These are phyloP conservation scores for Leptopterna dolabrata DNA, from an alignment of 2,888 invertebrate genomes.

Conservation along the genomic window DNA sequence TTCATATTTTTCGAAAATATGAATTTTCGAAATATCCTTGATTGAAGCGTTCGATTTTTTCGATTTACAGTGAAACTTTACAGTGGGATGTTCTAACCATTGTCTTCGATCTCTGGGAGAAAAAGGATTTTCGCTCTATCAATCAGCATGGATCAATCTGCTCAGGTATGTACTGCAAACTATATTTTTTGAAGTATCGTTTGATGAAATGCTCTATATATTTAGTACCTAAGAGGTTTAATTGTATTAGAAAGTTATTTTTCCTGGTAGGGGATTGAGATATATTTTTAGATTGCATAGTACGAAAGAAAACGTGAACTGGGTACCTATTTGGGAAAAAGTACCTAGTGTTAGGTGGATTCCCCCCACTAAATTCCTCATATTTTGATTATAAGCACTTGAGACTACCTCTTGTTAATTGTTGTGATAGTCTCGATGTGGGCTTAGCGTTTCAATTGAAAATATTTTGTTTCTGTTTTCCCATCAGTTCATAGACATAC, in stretches of 20 bases:
- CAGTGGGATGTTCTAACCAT: constrained; percentile 24
- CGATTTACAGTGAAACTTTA: constrained; percentile 25
- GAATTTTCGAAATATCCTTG: background rate
- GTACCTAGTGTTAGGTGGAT: too few relatives aligned
- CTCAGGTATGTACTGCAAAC: constrained; percentile 36
- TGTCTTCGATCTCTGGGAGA: background rate
- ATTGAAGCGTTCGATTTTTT: background rate
- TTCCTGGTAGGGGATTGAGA: background rate
- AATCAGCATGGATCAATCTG: constrained; percentile 9
- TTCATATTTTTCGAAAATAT: background rate
- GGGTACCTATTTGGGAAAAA: too few relatives aligned
- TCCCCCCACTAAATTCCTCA: too few relatives aligned
- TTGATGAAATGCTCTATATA: background rate
- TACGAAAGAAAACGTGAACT: too few relatives aligned
- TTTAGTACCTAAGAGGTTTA: background rate
- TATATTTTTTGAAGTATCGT: background rate
- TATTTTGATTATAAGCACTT: too few relatives aligned
- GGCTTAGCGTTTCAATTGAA: too few relatives aligned
- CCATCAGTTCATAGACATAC: too few relatives aligned
- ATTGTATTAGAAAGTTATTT: background rate
- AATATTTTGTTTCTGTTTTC: too few relatives aligned
- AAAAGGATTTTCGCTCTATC: background rate
- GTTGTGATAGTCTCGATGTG: too few relatives aligned
- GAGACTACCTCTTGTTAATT: too few relatives aligned
- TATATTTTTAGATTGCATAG: background rate